phyloP scores from a whole-genome alignment of 2,113 vertebrate species.

The Tachycineta bicolor region DNA sequence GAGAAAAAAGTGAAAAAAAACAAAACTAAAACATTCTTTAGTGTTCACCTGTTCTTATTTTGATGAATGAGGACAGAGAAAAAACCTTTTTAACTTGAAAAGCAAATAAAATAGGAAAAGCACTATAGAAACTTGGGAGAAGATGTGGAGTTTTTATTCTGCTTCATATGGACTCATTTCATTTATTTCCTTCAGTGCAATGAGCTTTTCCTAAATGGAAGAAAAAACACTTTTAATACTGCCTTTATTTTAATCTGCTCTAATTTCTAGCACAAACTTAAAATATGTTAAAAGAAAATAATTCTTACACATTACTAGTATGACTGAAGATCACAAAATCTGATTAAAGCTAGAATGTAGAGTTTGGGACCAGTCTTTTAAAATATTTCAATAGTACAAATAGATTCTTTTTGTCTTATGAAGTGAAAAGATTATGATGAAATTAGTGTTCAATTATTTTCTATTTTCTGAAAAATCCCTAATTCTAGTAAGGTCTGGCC shows the following conservation, averaged over 20 bases:
- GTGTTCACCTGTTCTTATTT: neutral
- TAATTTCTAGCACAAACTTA: neutral
- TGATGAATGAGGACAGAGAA: neutral
- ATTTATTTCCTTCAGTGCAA: slow-evolving; percentile 67
- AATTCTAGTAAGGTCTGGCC: neutral
- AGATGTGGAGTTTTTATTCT: neutral
- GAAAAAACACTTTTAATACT: neutral
- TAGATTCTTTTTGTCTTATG: neutral
- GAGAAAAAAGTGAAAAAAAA: neutral
- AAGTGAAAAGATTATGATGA: neutral
- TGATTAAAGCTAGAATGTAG: neutral
- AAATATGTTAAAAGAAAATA: neutral
- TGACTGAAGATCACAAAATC: neutral
- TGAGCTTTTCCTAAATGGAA: slow-evolving; percentile 68
- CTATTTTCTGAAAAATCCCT: neutral
- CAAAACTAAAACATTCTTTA: neutral
- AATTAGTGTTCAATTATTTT: neutral
- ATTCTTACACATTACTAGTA: neutral
- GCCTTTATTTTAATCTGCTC: neutral
- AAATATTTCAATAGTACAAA: neutral
- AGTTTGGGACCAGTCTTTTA: neutral
- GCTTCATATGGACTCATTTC: slow-evolving; percentile 14
- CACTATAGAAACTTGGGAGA: neutral
- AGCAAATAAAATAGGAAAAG: neutral
- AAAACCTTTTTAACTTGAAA: neutral